A percentile compares a stretch with the other conserved stretches of the same genome.
phyloP scores from a whole-genome alignment of 1,140 invertebrate genomes.

The Aethina tumida region DNA sequence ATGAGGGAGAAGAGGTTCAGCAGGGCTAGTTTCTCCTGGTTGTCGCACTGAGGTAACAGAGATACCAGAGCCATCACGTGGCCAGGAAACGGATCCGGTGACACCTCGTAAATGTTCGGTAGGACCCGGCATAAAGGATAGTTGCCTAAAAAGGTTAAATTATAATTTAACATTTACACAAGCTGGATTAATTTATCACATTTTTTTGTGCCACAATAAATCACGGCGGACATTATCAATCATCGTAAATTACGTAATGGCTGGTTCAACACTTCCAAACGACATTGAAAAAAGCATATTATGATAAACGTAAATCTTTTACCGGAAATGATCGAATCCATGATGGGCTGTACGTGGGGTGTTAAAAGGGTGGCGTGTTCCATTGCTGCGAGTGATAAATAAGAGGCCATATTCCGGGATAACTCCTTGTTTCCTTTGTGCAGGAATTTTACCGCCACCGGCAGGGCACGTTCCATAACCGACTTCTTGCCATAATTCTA shows the following conservation, averaged over 20 bases:
- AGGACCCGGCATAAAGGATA: slow-evolving; percentile 75
- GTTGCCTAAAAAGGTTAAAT: slow-evolving; percentile 53
- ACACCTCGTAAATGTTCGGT: slow-evolving; percentile 80
- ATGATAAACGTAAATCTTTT: slow-evolving; percentile 13
- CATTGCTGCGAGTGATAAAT: slow-evolving; percentile 85
- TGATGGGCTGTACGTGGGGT: slow-evolving; percentile 78
- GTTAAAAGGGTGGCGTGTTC: slow-evolving; percentile 78
- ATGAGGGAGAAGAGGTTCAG: slow-evolving; percentile 72
- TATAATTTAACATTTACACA: too few relatives aligned
- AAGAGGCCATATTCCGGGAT: slow-evolving; percentile 80
- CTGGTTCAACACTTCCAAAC: too few relatives aligned
- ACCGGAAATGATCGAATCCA: slow-evolving; percentile 82
- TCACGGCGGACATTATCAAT: too few relatives aligned
- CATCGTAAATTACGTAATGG: too few relatives aligned
- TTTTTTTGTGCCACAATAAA: too few relatives aligned
- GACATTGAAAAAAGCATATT: too few relatives aligned
- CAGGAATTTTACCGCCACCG: slow-evolving; percentile 83
- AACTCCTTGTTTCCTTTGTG: slow-evolving; percentile 84
- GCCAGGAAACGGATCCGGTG: slow-evolving; percentile 71
- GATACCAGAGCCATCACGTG: slow-evolving; percentile 74
- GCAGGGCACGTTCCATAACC: slow-evolving; percentile 82
- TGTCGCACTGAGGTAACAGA: slow-evolving; percentile 69
- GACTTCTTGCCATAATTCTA: slow-evolving; percentile 81
- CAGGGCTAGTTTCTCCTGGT: slow-evolving; percentile 71
- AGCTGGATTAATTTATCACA: too few relatives aligned